These are phyloP conservation scores for Cyphomyrmex costatus DNA, from an alignment of 1,140 invertebrate genomes.

Conservation along the genomic window DNA sequence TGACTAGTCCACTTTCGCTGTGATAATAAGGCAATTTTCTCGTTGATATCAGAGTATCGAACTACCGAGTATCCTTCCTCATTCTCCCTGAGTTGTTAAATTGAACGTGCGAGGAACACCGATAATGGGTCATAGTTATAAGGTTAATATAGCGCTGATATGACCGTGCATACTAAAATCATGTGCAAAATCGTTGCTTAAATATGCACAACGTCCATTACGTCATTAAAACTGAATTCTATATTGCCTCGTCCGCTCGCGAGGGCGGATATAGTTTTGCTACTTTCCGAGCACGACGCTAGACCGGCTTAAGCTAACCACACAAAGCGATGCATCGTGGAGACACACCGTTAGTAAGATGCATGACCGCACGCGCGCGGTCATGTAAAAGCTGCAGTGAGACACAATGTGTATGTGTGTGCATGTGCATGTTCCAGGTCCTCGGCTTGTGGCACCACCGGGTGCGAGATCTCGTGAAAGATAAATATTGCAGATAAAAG, in stretches of 20 bases:
- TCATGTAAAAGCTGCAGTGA: constrained; percentile 10
- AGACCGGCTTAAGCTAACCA: constrained; percentile 41
- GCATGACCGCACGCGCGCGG: constrained; percentile 48
- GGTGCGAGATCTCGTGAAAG: constrained; percentile 10
- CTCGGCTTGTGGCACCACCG: not conserved
- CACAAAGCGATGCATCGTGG: constrained; percentile 60
- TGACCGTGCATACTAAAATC: not conserved
- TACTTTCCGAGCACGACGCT: constrained; percentile 17
- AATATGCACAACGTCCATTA: constrained; percentile 22
- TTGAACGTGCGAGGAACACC: not conserved
- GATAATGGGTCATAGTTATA: not conserved
- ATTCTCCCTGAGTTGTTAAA: constrained; percentile 1
- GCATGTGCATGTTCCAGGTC: not conserved
- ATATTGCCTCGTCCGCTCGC: not conserved
- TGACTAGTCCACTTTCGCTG: not conserved
- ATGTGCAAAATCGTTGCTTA: constrained; percentile 3
- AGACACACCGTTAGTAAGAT: constrained; percentile 65
- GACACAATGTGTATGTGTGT: not conserved
- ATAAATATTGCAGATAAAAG: not conserved
- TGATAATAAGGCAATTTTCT: constrained; percentile 33
- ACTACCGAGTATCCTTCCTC: not conserved
- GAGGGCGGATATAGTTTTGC: constrained; percentile 11
- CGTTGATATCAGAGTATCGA: constrained; percentile 15
- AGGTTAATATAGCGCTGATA: not conserved
- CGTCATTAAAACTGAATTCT: not conserved